Evolutionary conservation across 1,140 invertebrate species (phyloP), one percentile per base, ranked within the genome.

Genomic region (Heliconius eleuchia): DNA sequence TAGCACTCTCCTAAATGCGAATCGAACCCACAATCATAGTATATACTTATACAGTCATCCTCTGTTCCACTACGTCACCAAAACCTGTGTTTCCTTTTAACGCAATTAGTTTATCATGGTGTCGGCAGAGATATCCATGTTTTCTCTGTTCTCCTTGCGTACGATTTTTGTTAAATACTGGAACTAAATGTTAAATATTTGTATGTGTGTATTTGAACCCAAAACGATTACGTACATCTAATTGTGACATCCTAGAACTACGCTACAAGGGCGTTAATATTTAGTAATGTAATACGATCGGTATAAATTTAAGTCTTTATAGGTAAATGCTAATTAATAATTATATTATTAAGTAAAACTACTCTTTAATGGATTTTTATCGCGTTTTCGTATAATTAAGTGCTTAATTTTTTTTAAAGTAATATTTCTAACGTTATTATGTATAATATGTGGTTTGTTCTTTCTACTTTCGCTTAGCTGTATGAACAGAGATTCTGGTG

Each of bases 291-390:
- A 3, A 30, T 66, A 66, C 60, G 60, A 23, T n/a, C 57, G n/a
- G 8, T 13, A 66, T 66, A 18, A 66, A 30, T 27, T 66, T 27
- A 16, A 30, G 30, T 66, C 11, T 66, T 66, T 66, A 13, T 27
- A 66, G 23, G 11, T 66, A 66, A 66, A 66, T 27, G 60, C 23
- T 66, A 16, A 66, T 66, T 66, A 66, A 30, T 66, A 16, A 66
- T 66, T 66, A 66, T 66, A 66, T 27, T 8, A 66, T 66, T 30
- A 66, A 66, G 23, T 66, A 27, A 18, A 18, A 75, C 55, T 16
- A 37, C 52, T 66, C 18, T 75, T 76, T 76, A 27, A 66, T 27
- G 9, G 23, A 30, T 16, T 66, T 66, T 66, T 66, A 66, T 30
- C 60, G 60, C 13, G 11, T 66, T 66, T 66, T 66, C 27, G 60